Conservation (phyloP, 2,113 vertebrate genomes). For the Gymnorhina tibicen region DNA sequence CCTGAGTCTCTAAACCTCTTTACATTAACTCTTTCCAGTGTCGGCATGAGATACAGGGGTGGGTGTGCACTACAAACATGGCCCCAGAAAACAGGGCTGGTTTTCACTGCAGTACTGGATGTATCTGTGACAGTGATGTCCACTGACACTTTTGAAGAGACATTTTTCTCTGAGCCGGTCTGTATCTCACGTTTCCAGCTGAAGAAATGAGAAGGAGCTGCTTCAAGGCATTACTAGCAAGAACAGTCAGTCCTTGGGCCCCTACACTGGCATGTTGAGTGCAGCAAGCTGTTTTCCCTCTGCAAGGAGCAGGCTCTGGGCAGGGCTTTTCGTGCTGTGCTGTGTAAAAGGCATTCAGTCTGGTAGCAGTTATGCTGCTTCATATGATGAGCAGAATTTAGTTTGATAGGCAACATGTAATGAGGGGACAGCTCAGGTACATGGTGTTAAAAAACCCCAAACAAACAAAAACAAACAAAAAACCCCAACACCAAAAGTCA, state of each 20-base stretch:
- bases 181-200: neutral
- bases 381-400: neutral
- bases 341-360: neutral
- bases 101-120: neutral
- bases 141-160: neutral
- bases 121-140: neutral
- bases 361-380: neutral
- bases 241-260: neutral
- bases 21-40: neutral
- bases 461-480: neutral
- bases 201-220: neutral
- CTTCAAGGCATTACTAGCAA: neutral
- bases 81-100: neutral
- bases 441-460: neutral
- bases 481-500: neutral
- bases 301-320: neutral
- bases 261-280: fast-evolving
- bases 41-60: neutral
- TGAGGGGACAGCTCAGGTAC: neutral
- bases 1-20: neutral
- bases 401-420: neutral
- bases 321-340: neutral
- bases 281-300: neutral
- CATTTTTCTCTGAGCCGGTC: neutral
- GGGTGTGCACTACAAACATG: fast-evolving